These are phyloP conservation scores for Mormyrus hasselquistii DNA, from an alignment of 2,797 vertebrate species.

Conservation along the genomic window DNA sequence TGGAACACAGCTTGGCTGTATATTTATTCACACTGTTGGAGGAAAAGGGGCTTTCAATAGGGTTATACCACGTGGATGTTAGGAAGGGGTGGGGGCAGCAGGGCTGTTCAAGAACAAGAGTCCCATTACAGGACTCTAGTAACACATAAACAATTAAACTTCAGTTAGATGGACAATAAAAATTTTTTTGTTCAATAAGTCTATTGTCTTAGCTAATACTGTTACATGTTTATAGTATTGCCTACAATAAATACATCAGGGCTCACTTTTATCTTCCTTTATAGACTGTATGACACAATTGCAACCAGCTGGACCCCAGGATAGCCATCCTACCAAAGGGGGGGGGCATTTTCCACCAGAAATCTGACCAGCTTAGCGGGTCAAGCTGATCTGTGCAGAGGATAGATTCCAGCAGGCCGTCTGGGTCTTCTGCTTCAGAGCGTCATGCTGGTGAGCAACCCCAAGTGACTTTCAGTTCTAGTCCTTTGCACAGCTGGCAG, in stretches of 20 bases:
- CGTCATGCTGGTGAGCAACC: not conserved
- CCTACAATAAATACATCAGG: not conserved
- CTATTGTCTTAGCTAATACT: not conserved
- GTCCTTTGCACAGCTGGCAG: not conserved
- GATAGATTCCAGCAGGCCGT: too few relatives aligned
- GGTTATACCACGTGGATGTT: not conserved
- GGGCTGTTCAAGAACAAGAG: not conserved
- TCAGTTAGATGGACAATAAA: not conserved
- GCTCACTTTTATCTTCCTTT: not conserved
- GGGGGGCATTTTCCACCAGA: not conserved
- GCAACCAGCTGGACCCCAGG: not conserved
- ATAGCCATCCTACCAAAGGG: not conserved
- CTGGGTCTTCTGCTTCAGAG: not conserved
- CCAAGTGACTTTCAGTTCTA: not conserved
- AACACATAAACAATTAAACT: not conserved
- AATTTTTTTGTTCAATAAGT: not conserved
- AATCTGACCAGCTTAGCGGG: not conserved
- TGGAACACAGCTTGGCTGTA: not conserved
- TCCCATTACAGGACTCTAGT: not conserved
- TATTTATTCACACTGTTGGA: constrained; percentile 6
- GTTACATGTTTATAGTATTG: not conserved
- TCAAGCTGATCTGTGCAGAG: not conserved
- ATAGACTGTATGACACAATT: not conserved
- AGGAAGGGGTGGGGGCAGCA: not conserved
- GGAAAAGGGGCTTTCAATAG: not conserved